A percentile compares a stretch with the other conserved stretches of the same genome.
These are phyloP conservation scores for Schlechtendalia chinensis DNA, from an alignment of 1,140 invertebrate genomes.

Conservation along the genomic window DNA sequence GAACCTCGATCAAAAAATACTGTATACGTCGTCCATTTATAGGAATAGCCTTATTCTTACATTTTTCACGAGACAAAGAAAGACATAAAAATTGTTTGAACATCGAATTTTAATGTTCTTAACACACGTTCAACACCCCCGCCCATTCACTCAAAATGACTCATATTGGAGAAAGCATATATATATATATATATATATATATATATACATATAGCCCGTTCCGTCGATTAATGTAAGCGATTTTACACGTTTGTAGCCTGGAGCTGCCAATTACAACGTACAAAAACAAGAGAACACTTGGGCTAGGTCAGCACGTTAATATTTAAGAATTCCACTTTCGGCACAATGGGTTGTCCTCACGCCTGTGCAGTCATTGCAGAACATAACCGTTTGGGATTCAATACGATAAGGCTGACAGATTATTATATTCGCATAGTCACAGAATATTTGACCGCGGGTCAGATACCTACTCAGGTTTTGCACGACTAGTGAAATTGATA, in stretches of 20 bases:
- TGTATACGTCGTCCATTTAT: too few species aligned
- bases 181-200: too few species aligned
- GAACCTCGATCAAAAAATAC: neutral
- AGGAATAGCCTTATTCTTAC: too few species aligned
- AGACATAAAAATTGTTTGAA: too few species aligned
- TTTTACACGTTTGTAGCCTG: conserved; percentile 29
- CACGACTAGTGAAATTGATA: neutral
- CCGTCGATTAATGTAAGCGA: conserved; percentile 19
- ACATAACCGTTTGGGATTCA: neutral
- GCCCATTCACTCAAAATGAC: neutral
- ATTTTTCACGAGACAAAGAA: too few species aligned
- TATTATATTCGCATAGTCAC: neutral
- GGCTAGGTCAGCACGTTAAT: conserved; percentile 27
- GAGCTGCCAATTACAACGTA: conserved; percentile 24
- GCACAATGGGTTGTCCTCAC: conserved; percentile 17
- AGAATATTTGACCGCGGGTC: neutral
- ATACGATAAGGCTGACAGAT: neutral
- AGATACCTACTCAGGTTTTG: neutral
- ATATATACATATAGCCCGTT: neutral
- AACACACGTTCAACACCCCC: neutral
- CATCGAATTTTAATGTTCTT: neutral
- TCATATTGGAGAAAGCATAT: conserved; percentile 26
- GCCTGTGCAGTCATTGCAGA: neutral
- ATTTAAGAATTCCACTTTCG: conserved; percentile 26
- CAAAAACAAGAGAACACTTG: conserved; percentile 36